These are phyloP conservation scores for Homarus gammarus DNA, from an alignment of 2,888 invertebrate species.

Conservation along the genomic window DNA sequence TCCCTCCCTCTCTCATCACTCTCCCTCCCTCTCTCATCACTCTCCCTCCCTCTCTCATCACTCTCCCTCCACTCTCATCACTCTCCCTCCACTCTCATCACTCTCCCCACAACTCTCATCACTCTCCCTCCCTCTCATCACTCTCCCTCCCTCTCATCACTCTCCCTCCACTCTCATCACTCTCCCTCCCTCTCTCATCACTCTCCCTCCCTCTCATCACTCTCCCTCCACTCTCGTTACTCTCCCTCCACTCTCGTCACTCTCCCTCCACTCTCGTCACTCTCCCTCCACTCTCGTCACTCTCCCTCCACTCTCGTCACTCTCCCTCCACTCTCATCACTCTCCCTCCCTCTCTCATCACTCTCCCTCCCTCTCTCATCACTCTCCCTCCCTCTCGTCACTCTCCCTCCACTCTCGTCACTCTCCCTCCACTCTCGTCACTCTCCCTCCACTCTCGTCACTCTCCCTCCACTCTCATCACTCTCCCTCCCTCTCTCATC, in stretches of 20 bases:
- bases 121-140: background rate
- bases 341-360: background rate
- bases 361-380: background rate
- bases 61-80: background rate
- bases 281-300: background rate
- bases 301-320: background rate
- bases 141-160: background rate
- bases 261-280: background rate
- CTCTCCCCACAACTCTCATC: slow-evolving; percentile 7
- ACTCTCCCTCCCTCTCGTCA: background rate
- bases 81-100: background rate
- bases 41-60: background rate
- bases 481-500: slow-evolving; percentile 9
- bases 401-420: background rate
- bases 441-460: too few species aligned
- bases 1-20: background rate
- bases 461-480: background rate
- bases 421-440: too few species aligned
- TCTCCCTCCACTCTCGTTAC: background rate
- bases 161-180: background rate
- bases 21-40: too few species aligned
- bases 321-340: background rate
- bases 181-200: background rate
- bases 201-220: background rate
- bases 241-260: background rate